These are phyloP conservation scores for Hyposoter didymator DNA, from an alignment of 2,888 invertebrate species.

Conservation along the genomic window DNA sequence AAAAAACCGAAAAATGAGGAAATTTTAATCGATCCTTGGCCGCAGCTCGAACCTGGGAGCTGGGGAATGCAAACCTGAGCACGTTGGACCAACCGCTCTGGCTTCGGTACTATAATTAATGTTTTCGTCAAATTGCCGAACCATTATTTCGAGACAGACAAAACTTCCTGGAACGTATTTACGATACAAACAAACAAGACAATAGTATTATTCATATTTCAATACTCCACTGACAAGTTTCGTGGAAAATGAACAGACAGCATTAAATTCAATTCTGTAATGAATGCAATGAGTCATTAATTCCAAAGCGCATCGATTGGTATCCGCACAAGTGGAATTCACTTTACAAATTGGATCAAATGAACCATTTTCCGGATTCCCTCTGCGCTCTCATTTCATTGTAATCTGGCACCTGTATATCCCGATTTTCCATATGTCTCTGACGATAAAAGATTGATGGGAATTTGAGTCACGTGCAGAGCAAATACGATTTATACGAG, in stretches of 20 bases:
- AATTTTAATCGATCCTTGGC: too few species aligned
- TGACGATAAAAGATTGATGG: constrained; percentile 2
- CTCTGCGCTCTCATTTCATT: neutral
- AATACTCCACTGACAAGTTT: neutral
- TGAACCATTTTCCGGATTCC: constrained; percentile 6
- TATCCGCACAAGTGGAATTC: neutral
- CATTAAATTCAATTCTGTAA: neutral
- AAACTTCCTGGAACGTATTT: neutral
- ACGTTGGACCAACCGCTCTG: too few species aligned
- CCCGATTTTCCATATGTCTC: neutral
- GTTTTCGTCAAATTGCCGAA: neutral
- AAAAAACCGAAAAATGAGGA: too few species aligned
- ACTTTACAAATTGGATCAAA: constrained; percentile 1
- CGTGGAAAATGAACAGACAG: neutral
- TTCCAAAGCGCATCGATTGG: neutral
- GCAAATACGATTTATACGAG: constrained; percentile 1
- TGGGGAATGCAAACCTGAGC: too few species aligned
- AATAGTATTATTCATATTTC: neutral
- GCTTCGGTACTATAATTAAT: neutral
- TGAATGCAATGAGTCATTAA: neutral
- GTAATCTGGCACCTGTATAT: constrained; percentile 1
- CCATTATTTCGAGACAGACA: neutral
- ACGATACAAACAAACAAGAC: neutral
- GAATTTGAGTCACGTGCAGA: neutral
- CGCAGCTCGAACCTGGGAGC: too few species aligned